These are phyloP conservation scores for Myopa tessellatipennis DNA, from an alignment of 2,888 invertebrate species.

Conservation along the genomic window DNA sequence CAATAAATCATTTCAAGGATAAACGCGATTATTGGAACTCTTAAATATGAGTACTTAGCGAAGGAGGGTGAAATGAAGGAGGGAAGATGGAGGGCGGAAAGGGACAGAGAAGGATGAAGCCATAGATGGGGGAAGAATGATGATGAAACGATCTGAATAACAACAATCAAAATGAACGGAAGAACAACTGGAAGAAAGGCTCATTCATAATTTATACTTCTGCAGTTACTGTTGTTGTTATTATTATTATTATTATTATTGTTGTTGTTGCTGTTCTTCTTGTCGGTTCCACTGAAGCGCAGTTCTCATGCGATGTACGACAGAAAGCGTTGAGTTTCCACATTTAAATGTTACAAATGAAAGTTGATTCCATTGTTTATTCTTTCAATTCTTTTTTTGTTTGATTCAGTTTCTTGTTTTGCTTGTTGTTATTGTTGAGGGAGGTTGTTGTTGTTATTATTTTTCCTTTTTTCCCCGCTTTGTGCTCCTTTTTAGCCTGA, in stretches of 20 bases:
- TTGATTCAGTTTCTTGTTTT: not conserved
- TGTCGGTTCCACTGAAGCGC: not conserved
- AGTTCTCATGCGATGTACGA: not conserved
- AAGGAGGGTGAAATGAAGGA: not conserved
- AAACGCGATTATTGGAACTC: constrained; percentile 19
- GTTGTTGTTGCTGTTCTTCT: not conserved
- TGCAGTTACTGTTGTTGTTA: not conserved
- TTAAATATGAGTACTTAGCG: not conserved
- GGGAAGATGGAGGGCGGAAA: not conserved
- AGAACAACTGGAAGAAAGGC: not conserved
- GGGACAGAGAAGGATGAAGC: not conserved
- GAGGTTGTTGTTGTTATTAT: not conserved
- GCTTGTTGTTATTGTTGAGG: not conserved
- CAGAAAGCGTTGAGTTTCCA: too few relatives aligned
- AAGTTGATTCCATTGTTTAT: not conserved
- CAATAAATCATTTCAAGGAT: constrained; percentile 37
- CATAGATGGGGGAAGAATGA: not conserved
- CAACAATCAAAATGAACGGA: not conserved
- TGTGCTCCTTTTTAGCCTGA: too few relatives aligned
- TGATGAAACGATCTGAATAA: not conserved
- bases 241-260: not conserved
- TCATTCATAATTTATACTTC: not conserved
- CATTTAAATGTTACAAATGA: too few relatives aligned
- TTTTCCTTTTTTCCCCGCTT: not conserved
- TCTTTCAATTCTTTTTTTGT: not conserved